Evolutionary conservation across 1,140 invertebrate species (phyloP), one percentile per base, ranked within the genome.

Genomic region (Oedothorax gibbosus): DNA sequence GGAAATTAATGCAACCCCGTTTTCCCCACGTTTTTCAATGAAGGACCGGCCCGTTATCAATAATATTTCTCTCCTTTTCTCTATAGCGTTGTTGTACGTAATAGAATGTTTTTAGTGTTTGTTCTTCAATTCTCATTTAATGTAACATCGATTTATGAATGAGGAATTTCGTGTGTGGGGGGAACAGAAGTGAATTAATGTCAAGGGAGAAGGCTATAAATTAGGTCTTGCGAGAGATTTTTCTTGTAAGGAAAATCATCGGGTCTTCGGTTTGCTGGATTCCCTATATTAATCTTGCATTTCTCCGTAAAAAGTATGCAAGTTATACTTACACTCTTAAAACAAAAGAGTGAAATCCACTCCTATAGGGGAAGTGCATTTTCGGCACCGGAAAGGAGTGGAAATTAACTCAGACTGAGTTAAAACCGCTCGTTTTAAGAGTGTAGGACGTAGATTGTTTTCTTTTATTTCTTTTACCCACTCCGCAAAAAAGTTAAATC

Each of bases 121-220:
- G 72, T 57, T 75, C 72, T 75, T 75, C 72, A 71, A 71, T 71
- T 75, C 72, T 75, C 21, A 57, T 75, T 75, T 75, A 75, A 75
- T 75, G 72, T 75, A 75, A 56, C 72, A 75, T 75, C 72, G 72
- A 75, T 75, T 75, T 57, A 11, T 51, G 50, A 35, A 35, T 71
- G 69, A 71, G 54, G n/a, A 71, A 71, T 71, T 21, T 53, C 15
- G 14, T n/a, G 49, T 35, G 35, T 35, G 35, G 35, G 35, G 15
- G 20, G 68, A 71, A 71, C 50, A 53, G 54, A 53, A 51, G 68
- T 18, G 54, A 71, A 71, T 71, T 71, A 71, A 71, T 71, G 68
- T 71, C 54, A 53, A 15, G 35, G 50, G 15, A 71, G 15, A 15
- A 51, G 54, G 20, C 20, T 9, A 71, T 71, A 71, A 71, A 71